Base-by-base conservation (phyloP, 92 coral and sea anemone species). In the Desmophyllum pertusum region DNA sequence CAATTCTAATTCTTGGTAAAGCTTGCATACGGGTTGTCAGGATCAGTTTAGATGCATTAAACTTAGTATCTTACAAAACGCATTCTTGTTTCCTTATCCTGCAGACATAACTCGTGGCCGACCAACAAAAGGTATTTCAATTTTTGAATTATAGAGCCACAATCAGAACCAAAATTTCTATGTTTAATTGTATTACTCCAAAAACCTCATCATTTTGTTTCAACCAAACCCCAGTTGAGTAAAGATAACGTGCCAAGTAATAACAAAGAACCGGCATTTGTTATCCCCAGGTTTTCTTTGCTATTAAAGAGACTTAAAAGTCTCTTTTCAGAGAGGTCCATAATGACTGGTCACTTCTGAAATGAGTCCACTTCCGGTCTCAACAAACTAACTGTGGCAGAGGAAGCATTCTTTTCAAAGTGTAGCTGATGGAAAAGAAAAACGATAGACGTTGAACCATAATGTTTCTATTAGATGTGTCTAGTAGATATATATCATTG, bases 101-200 rank as follows among this genome's bases (percentile, higher is more conserved):
- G 25, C 67, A 80, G 84, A 52, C 46, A 14, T 50, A 13, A 36
- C 67, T 50, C 6, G 59, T 25, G 66, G 84, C 35, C 68, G 76
- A 39, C 75, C 84, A 30, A 68, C 75, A 36, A 67, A 69, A 80
- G 84, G 84, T 80, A 68, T 68, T 4, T 41, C 4, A 25, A 27
- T 3, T 29, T 27, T 30, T 62, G 29, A 13, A 50, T 50, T 50
- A 15, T 50, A 13, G 18, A 50, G 37, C 33, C 37, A 35, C 43
- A 33, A 19, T 38, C 6, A 17, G 10, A 67, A 35, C 45, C 45
- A 19, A 10, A 18, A 36, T 37, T 66, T 35, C 39, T 21, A 33
- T 65, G 23, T 15, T 31, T 5, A 31, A 15, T 5, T 25, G 23
- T 13, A 2, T 30, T 65, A 13, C 39, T 11, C 2, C 6, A 8